These are phyloP conservation scores for Crypturellus undulatus DNA, from an alignment of 2,113 vertebrate species.

Conservation along the genomic window DNA sequence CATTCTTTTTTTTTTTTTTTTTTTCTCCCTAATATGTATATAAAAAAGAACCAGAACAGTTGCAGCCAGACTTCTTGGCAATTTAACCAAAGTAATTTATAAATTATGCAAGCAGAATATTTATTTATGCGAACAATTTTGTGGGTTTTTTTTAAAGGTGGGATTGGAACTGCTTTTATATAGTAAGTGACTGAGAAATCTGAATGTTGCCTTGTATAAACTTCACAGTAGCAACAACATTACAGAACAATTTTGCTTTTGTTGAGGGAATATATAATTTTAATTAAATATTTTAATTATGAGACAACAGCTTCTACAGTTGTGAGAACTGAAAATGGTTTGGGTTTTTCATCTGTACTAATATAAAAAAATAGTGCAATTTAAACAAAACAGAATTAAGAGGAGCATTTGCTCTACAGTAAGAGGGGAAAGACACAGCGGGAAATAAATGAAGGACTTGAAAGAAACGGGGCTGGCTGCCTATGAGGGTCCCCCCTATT, in stretches of 20 bases:
- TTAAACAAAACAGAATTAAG: slow-evolving; percentile 60
- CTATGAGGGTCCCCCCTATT: slow-evolving; percentile 40
- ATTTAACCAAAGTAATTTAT: slow-evolving; percentile 66
- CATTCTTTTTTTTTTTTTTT: neutral
- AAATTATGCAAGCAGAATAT: slow-evolving; percentile 63
- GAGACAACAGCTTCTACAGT: neutral
- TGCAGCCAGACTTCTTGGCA: slow-evolving; percentile 53
- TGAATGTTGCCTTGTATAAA: neutral
- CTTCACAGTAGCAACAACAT: neutral
- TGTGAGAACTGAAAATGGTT: neutral
- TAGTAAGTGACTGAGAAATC: slow-evolving; percentile 25
- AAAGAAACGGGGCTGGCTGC: slow-evolving; percentile 45
- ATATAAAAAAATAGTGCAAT: slow-evolving; percentile 45
- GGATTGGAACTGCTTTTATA: slow-evolving; percentile 25
- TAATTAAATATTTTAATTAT: slow-evolving; percentile 27
- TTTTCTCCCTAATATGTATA: neutral
- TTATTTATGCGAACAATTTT: slow-evolving; percentile 61
- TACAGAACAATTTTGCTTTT: slow-evolving; percentile 6
- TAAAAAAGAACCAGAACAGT: slow-evolving; percentile 34
- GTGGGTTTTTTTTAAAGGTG: slow-evolving; percentile 19
- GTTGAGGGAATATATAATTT: neutral
- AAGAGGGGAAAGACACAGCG: slow-evolving; percentile 61
- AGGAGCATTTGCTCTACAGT: slow-evolving; percentile 19
- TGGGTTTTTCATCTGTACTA: slow-evolving; percentile 16
- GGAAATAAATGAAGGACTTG: slow-evolving; percentile 51